phyloP scores from a whole-genome alignment of 2,113 vertebrate genomes.

The Pedionomus torquatus region DNA sequence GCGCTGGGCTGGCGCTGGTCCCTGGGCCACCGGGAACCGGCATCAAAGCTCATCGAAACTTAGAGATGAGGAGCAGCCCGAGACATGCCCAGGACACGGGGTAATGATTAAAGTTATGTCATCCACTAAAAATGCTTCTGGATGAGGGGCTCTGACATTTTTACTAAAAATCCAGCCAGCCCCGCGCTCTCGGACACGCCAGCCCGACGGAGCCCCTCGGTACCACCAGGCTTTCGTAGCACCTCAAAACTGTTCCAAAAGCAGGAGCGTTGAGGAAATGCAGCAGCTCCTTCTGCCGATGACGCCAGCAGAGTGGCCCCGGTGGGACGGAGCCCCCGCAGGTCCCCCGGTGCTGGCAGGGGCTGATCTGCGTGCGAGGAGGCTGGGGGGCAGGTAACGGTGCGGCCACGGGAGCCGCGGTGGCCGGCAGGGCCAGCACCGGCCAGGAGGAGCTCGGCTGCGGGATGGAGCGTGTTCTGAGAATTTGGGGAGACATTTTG shows the following conservation, averaged over 20 bases:
- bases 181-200: fast-evolving
- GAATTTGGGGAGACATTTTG: constrained; percentile 46
- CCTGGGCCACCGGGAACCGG: not conserved
- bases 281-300: not conserved
- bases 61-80: not conserved
- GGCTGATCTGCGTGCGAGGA: not conserved
- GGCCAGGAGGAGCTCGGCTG: not conserved
- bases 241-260: not conserved
- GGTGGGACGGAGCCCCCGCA: not conserved
- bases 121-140: constrained; percentile 37
- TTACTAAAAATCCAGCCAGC: not conserved
- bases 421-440: not conserved
- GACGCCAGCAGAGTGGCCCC: not conserved
- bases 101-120: constrained; percentile 34
- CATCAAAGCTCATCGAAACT: not conserved
- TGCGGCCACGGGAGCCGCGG: not conserved
- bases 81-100: not conserved
- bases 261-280: not conserved
- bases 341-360: not conserved
- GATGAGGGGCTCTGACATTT: not conserved
- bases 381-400: not conserved
- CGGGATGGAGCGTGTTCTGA: fast-evolving
- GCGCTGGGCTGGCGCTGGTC: fast-evolving
- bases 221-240: fast-evolving
- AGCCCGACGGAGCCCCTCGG: fast-evolving